phyloP scores from a whole-genome alignment of 2,888 invertebrate species.

The Xanthia icteritia region DNA sequence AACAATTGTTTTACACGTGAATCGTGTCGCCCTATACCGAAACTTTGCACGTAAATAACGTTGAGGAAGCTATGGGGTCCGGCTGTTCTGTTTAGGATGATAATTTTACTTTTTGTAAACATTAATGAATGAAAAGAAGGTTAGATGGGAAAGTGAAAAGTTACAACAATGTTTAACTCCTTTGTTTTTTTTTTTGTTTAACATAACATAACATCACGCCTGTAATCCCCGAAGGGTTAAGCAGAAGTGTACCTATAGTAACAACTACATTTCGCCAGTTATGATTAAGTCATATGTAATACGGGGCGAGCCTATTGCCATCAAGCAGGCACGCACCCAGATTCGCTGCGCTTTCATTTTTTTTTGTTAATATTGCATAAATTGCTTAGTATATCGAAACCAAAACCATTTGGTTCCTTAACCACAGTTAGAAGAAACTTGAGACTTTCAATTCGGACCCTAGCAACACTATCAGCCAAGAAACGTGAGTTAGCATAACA shows the following conservation, averaged over 20 bases:
- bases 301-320: no score
- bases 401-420: background rate
- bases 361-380: background rate
- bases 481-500: constrained; percentile 58
- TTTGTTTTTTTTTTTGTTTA: background rate
- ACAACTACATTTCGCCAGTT: no score
- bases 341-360: no score
- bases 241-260: no score
- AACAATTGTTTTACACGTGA: constrained; percentile 66
- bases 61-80: constrained; percentile 62
- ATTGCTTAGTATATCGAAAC: background rate
- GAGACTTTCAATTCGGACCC: constrained; percentile 7
- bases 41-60: constrained; percentile 69
- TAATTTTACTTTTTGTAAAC: constrained; percentile 66
- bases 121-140: constrained; percentile 62
- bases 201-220: no score
- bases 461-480: constrained; percentile 40
- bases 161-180: constrained; percentile 16
- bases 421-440: background rate
- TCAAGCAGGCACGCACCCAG: no score
- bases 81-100: constrained; percentile 61
- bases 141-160: constrained; percentile 49
- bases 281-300: no score
- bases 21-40: constrained; percentile 58
- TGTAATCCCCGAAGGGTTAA: no score